Base-by-base conservation (phyloP, 1,140 invertebrate genomes). In the Leptinotarsa lineolata region DNA sequence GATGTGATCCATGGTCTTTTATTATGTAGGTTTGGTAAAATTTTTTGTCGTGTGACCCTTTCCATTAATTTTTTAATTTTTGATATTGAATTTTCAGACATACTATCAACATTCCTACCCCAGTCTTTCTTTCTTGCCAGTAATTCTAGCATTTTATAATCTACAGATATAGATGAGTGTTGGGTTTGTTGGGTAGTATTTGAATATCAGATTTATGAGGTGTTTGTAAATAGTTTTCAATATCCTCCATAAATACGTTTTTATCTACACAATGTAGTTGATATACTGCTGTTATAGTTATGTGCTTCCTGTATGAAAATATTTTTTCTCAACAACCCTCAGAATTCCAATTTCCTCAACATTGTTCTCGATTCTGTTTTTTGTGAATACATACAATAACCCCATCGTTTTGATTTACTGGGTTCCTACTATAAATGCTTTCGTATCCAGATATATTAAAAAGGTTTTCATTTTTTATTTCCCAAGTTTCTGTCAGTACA, bases 401-500 rank as follows among this genome's bases (percentile, higher is more conserved):
- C 5, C 59, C 18, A 22, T 6, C 59, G 18, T 61, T 61, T 61
- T 61, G 59, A 61, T 61, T 16, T 61, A 61, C 59, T 20, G 5
- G 59, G 59, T 61, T 61, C 2, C 59, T 4, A 61, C 2, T 61
- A 61, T 61, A 61, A 61, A 16, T 61, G 59, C 59, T 61, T 61
- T 61, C 59, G 59, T 61, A 61, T 61, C 2, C 59, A 61, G 59
- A 4, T 61, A 61, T 61, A 61, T 61, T 61, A 6, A 61, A 61
- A 61, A 61, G 59, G 59, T 61, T 61, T 61, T 61, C 1, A 61
- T 61, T 61, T 61, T 61, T 61, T 6, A 61, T 61, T 61, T 61
- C 18, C 59, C 59, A 61, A 61, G 5, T 61, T 61, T 61, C 18
- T 61, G 59, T 61, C 5, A 61, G 13, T 18, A 13, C 48, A 2